These are phyloP conservation scores for Eilema griseolum DNA, from an alignment of 2,888 invertebrate species.

Conservation along the genomic window DNA sequence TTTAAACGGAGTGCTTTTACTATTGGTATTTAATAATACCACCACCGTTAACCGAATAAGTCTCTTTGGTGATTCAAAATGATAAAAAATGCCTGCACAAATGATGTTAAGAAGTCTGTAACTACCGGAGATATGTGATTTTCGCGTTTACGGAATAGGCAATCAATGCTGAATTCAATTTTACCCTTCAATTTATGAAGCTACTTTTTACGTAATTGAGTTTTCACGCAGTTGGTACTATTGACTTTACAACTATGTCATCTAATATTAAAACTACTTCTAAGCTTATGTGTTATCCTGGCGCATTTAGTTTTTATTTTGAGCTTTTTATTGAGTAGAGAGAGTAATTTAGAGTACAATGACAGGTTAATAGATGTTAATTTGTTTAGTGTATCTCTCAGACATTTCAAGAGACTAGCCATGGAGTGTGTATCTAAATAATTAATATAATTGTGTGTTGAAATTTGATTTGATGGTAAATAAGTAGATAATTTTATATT, in stretches of 20 bases:
- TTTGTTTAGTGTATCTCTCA: too few species aligned
- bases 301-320: background rate
- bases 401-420: too few species aligned
- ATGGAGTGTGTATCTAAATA: too few species aligned
- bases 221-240: conserved; percentile 27
- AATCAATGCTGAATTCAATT: conserved; percentile 30
- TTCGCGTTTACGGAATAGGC: conserved; percentile 36
- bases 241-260: conserved; percentile 22
- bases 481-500: too few species aligned
- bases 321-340: too few species aligned
- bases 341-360: too few species aligned
- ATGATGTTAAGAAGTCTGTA: conserved; percentile 18
- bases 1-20: conserved; percentile 26
- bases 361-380: too few species aligned
- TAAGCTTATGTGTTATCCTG: background rate
- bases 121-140: conserved; percentile 26
- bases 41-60: conserved; percentile 30
- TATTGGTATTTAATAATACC: conserved; percentile 20
- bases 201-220: conserved; percentile 24
- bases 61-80: conserved; percentile 28
- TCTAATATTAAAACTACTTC: background rate
- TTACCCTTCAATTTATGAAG: conserved; percentile 22
- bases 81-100: conserved; percentile 29
- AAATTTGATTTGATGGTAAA: too few species aligned
- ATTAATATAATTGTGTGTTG: too few species aligned